phyloP scores from a whole-genome alignment of 2,797 vertebrate genomes.

The Scyliorhinus canicula region DNA sequence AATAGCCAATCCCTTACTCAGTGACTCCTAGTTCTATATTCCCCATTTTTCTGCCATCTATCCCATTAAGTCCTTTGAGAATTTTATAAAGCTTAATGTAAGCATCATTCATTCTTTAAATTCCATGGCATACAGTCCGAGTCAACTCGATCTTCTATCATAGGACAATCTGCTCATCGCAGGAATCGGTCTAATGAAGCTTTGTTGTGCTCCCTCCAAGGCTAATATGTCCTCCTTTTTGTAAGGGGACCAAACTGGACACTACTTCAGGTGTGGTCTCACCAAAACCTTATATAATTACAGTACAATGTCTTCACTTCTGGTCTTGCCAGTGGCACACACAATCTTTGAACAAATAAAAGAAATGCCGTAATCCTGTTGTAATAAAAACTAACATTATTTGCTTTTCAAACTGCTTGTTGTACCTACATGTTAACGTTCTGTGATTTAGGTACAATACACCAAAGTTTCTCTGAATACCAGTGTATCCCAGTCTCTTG shows the following conservation, averaged over 20 bases:
- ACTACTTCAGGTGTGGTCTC: background rate
- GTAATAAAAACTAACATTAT: background rate
- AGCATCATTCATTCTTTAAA: background rate
- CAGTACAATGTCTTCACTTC: no score
- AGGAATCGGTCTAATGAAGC: background rate
- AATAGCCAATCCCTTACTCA: background rate
- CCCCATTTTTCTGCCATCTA: background rate
- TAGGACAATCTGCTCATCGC: background rate
- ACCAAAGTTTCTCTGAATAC: background rate
- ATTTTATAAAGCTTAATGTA: background rate
- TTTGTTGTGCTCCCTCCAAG: background rate
- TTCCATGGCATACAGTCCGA: background rate
- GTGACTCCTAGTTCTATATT: background rate
- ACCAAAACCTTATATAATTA: no score
- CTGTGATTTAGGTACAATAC: background rate
- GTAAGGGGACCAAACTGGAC: no score
- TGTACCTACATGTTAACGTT: background rate
- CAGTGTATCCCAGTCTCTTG: background rate
- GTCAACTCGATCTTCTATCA: background rate
- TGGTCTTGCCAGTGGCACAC: no score
- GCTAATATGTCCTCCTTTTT: no score
- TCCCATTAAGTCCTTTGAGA: background rate
- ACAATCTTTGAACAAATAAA: no score
- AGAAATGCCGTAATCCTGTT: no score
- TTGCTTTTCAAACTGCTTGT: background rate